Evolutionary conservation across 2,797 vertebrate genomes (phyloP).

Genomic region (Octomys mimax): DNA sequence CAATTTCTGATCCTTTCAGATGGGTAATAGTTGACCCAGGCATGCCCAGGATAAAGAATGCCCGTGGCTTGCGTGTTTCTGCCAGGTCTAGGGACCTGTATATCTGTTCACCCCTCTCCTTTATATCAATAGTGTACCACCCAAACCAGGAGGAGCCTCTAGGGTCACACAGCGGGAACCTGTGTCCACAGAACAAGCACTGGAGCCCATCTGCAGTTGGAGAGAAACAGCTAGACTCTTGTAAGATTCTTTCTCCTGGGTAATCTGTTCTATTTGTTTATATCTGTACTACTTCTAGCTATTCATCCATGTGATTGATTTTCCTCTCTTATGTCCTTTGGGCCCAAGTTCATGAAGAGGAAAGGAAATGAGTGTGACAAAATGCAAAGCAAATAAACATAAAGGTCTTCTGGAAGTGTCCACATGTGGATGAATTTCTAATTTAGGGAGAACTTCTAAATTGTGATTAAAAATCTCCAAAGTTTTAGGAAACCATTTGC

Average conservation of each 20-base stretch:
- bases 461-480: slow-evolving; percentile 7
- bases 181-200: slow-evolving; percentile 21
- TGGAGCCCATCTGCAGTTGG: neutral
- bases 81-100: neutral
- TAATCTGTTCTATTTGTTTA: slow-evolving; percentile 37
- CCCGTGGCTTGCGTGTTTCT: slow-evolving; percentile 44
- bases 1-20: neutral
- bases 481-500: neutral
- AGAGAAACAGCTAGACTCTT: slow-evolving; percentile 56
- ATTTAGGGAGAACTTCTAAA: neutral
- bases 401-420: slow-evolving; percentile 11
- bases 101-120: neutral
- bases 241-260: slow-evolving; percentile 60
- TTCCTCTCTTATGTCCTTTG: neutral
- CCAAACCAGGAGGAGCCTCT: neutral
- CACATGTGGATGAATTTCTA: neutral
- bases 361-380: slow-evolving; percentile 19
- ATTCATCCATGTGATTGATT: neutral
- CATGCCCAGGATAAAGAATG: slow-evolving; percentile 54
- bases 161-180: neutral
- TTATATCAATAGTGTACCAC: slow-evolving; percentile 35
- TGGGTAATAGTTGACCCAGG: slow-evolving; percentile 68
- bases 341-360: neutral
- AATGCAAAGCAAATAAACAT: slow-evolving; percentile 51
- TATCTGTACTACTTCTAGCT: slow-evolving; percentile 19